These are phyloP conservation scores for Sarcophaga subvicina DNA, from an alignment of 2,888 invertebrate species.

Conservation along the genomic window DNA sequence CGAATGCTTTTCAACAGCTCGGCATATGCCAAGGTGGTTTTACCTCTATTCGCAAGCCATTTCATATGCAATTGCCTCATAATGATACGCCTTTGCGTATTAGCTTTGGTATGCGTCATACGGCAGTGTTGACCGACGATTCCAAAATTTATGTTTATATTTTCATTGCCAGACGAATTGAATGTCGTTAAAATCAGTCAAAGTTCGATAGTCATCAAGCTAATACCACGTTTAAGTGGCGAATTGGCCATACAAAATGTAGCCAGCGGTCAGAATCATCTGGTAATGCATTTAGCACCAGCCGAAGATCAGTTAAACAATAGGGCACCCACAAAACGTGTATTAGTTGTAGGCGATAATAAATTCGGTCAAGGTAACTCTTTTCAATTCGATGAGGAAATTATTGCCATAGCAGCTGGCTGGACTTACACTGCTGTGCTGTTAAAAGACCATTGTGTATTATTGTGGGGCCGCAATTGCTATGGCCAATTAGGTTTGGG, in stretches of 20 bases:
- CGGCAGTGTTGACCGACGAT: slow-evolving; percentile 78
- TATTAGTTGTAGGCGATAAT: slow-evolving; percentile 91
- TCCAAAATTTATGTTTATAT: slow-evolving; percentile 79
- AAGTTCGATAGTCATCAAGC: slow-evolving; percentile 77
- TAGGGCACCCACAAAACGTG: slow-evolving; percentile 76
- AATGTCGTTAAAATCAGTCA: slow-evolving; percentile 76
- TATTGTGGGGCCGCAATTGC: slow-evolving; percentile 90
- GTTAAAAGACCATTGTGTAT: slow-evolving; percentile 85
- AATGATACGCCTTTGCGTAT: slow-evolving; percentile 76
- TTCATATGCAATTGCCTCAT: slow-evolving; percentile 77
- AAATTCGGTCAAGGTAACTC: slow-evolving; percentile 88
- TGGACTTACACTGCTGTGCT: slow-evolving; percentile 90
- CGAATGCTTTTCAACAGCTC: slow-evolving; percentile 89
- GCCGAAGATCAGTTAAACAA: slow-evolving; percentile 64
- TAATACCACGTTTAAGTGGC: slow-evolving; percentile 74
- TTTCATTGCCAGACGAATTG: slow-evolving; percentile 76
- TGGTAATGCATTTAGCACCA: slow-evolving; percentile 76
- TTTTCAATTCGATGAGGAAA: slow-evolving; percentile 83
- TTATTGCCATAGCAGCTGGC: slow-evolving; percentile 84
- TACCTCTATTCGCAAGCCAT: slow-evolving; percentile 77
- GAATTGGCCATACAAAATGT: slow-evolving; percentile 84
- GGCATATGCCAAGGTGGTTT: slow-evolving; percentile 84
- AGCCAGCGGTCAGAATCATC: slow-evolving; percentile 92
- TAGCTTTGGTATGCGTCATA: slow-evolving; percentile 79
- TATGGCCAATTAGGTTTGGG: slow-evolving; percentile 89